A percentile compares a stretch with the other conserved stretches of the same genome.
phyloP scores from a whole-genome alignment of 2,888 invertebrate genomes.

The Electrophaes corylata region DNA sequence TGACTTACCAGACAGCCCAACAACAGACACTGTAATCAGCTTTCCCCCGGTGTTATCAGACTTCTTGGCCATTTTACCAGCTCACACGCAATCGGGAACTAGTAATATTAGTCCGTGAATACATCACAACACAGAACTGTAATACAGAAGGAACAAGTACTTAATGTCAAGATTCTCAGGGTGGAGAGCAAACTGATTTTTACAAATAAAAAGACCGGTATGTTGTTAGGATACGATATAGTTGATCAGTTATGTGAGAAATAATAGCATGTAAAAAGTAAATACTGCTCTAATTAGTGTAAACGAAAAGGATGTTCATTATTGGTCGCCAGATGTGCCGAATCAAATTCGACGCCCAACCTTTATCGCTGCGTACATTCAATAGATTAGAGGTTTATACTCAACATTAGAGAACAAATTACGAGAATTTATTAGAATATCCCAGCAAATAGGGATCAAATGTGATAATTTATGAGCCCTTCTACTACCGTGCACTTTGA shows the following conservation, averaged over 20 bases:
- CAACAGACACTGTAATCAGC: constrained; percentile 93
- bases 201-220: neutral
- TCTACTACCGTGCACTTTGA: constrained; percentile 69
- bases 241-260: constrained; percentile 1
- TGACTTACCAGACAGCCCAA: constrained; percentile 91
- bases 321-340: constrained; percentile 66
- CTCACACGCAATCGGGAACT: constrained; percentile 49
- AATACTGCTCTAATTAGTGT: constrained; percentile 54
- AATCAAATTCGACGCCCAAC: constrained; percentile 58
- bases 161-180: constrained; percentile 43
- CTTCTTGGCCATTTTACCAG: constrained; percentile 88
- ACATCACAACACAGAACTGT: constrained; percentile 72
- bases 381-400: constrained; percentile 5
- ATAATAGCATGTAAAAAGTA: constrained; percentile 31
- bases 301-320: constrained; percentile 54
- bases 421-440: constrained; percentile 40
- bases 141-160: constrained; percentile 35
- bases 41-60: constrained; percentile 87
- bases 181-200: neutral
- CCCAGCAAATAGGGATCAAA: constrained; percentile 53
- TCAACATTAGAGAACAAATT: constrained; percentile 12
- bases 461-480: constrained; percentile 67
- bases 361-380: constrained; percentile 22
- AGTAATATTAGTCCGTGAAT: constrained; percentile 59
- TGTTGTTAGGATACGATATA: neutral